A percentile compares a stretch with the other conserved stretches of the same genome.
Conservation (phyloP, 2,113 vertebrate species). For the Calyptommatus sinebrachiatus region DNA sequence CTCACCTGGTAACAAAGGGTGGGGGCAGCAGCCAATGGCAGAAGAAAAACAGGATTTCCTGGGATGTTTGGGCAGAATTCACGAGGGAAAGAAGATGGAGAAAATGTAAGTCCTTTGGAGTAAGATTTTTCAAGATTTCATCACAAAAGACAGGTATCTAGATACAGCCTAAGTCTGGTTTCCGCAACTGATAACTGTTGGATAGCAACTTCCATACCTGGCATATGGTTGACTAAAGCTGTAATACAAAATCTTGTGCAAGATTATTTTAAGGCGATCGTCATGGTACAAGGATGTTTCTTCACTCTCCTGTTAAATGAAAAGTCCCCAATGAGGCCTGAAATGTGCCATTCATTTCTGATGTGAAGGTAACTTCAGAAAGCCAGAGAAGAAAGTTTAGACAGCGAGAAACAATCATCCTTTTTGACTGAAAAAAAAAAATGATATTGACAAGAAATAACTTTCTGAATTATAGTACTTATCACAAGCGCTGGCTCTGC, state of each 20-base stretch:
- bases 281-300: not conserved
- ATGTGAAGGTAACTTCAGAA: slow-evolving; percentile 11
- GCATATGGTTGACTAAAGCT: not conserved
- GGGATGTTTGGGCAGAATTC: no score
- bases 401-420: slow-evolving; percentile 32
- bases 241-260: not conserved
- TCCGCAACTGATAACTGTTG: no score
- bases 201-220: no score
- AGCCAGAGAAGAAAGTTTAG: slow-evolving; percentile 21
- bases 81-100: no score
- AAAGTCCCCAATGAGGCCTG: slow-evolving; percentile 13
- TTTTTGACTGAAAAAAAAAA: slow-evolving; percentile 36
- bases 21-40: no score
- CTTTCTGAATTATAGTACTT: not conserved
- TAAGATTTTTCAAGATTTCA: no score
- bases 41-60: no score
- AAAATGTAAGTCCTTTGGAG: no score
- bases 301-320: slow-evolving; percentile 22
- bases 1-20: no score
- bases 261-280: not conserved
- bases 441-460: slow-evolving; percentile 28
- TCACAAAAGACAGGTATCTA: no score
- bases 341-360: slow-evolving; percentile 18
- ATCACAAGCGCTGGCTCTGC: not conserved
- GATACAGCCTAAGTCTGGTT: no score